A percentile compares a stretch with the other conserved stretches of the same genome.
Evolutionary conservation across 2,113 vertebrate genomes (phyloP).

Genomic region (Crypturellus undulatus): DNA sequence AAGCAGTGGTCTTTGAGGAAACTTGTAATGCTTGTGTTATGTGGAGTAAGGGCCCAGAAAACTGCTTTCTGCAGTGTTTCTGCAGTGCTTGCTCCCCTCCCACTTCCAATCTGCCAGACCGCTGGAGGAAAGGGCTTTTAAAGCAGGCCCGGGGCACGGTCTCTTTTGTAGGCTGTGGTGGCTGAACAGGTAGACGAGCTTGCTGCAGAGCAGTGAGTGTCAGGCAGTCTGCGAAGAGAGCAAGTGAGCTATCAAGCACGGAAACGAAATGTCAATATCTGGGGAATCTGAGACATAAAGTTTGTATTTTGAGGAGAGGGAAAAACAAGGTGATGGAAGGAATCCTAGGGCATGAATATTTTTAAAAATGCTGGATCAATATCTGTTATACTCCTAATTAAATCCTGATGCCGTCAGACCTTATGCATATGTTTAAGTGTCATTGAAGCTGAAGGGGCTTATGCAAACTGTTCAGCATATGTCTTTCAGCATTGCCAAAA

Average conservation of each 20-base stretch:
- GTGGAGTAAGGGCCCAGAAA: not conserved
- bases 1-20: not conserved
- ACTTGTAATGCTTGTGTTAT: not conserved
- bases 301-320: not conserved
- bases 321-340: not conserved
- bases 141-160: not conserved
- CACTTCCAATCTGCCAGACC: fast-evolving
- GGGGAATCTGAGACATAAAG: not conserved
- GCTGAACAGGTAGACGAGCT: not conserved
- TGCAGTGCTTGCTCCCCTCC: not conserved
- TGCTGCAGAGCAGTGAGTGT: not conserved
- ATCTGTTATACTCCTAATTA: not conserved
- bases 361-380: not conserved
- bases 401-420: constrained; percentile 19
- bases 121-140: not conserved
- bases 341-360: not conserved
- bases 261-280: not conserved
- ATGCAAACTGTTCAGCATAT: not conserved
- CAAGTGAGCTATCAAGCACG: fast-evolving
- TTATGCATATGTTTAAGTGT: not conserved
- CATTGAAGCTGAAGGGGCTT: not conserved
- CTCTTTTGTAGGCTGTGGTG: not conserved
- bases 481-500: not conserved
- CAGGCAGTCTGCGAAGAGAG: not conserved
- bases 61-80: not conserved